Base-by-base conservation (phyloP, 2,888 invertebrate genomes). In the Nephrotoma guestfalica region DNA sequence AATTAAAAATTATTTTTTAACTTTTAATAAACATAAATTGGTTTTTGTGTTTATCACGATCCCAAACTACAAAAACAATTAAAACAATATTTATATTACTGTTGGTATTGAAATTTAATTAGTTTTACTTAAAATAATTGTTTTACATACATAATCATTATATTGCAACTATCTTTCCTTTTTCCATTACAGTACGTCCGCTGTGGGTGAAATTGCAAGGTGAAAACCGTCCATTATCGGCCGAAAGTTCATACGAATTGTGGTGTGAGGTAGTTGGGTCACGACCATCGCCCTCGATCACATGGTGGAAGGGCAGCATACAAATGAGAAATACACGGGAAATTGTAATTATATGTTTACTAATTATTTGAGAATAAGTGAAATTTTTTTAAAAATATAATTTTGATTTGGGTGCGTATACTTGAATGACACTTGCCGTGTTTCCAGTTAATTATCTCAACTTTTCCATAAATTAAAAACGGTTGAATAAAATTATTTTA, bases 221-320 rank as follows among this genome's bases (percentile, higher is more conserved):
- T 41, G 94, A 95, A 89, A 95, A 95, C 90, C 93, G 93, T 89
- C 94, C 96, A 87, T 92, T 96, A 89, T 95, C 95, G 86, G 95
- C 95, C 41, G 94, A 94, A 87, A 94, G 93, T 90, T 93, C 94
- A 88, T 95, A 96, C 92, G 94, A 95, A 90, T 92, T 96, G 88
- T 93, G 93, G 89, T 96, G 96, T 90, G 94, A 95, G 90, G 94
- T 95, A 83, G 93, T 94, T 87, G 96, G 96, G 45, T 94, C 96
- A 85, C 93, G 95, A 89, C 96, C 96, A 45, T 93, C 94, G n/a
- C 95, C 96, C n/a, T 93, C 94, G 88, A 94, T 96, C 89, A 94
- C 94, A 86, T 96, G 96, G 96, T 95, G 95, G 94, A 95, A 95
- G 91, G 95, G 95, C 86, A 94, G 94, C 90, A 92, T 93, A 6